Conservation (phyloP, 2,888 invertebrate genomes). For the Perizoma flavofasciatum region DNA sequence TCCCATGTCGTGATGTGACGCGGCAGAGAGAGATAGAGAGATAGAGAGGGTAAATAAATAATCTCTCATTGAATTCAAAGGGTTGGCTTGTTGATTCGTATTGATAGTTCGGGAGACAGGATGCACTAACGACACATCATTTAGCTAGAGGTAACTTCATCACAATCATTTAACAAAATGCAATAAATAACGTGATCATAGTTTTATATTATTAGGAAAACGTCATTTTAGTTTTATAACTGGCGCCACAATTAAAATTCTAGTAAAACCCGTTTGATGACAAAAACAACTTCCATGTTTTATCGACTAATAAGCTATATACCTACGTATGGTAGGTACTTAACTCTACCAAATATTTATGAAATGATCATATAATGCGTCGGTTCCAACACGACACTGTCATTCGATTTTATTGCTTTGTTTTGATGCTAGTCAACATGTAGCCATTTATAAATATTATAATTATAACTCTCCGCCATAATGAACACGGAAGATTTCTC, state of each 20-base stretch:
- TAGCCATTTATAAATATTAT: neutral
- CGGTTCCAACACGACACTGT: slow-evolving; percentile 5
- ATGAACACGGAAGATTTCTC: neutral
- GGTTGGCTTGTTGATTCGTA: slow-evolving; percentile 46
- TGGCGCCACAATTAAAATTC: neutral
- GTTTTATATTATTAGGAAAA: neutral
- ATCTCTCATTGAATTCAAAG: slow-evolving; percentile 50
- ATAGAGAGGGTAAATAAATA: slow-evolving; percentile 58
- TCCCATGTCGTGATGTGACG: slow-evolving; percentile 46
- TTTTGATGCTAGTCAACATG: slow-evolving; percentile 13
- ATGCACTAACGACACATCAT: slow-evolving; percentile 5
- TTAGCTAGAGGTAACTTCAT: neutral
- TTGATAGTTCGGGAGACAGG: slow-evolving; percentile 26
- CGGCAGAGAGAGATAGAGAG: slow-evolving; percentile 25
- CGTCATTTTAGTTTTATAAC: neutral
- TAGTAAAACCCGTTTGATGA: neutral
- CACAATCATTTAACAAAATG: neutral
- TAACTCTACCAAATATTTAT: slow-evolving; percentile 5
- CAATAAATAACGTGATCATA: too few relatives aligned
- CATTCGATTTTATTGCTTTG: slow-evolving; percentile 24
- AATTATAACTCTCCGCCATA: slow-evolving; percentile 1
- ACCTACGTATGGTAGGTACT: too few relatives aligned
- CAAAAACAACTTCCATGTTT: neutral
- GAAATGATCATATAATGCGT: neutral
- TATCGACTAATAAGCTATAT: too few relatives aligned